Conservation (phyloP, 2,888 invertebrate genomes). For the Dysmachus trigonus region DNA sequence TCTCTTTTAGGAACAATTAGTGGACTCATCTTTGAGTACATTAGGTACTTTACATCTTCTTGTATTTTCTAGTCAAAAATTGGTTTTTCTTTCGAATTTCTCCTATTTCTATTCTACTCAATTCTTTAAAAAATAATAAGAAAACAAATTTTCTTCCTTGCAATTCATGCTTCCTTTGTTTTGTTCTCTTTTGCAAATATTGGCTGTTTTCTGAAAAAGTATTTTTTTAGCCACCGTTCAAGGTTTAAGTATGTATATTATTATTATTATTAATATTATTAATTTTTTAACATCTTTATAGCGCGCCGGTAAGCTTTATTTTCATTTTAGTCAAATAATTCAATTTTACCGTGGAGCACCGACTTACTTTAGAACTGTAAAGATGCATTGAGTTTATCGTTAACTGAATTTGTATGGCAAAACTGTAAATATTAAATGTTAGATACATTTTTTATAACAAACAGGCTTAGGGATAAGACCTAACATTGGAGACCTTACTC, state of each 20-base stretch:
- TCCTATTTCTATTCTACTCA: neutral
- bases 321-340: neutral
- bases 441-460: conserved; percentile 21
- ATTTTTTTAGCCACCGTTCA: neutral
- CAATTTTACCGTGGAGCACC: neutral
- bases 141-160: neutral
- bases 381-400: neutral
- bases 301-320: neutral
- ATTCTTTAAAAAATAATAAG: neutral
- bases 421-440: conserved; percentile 24
- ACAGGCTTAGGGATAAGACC: neutral
- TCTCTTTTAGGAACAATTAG: neutral
- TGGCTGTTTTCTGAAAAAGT: neutral
- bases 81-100: neutral
- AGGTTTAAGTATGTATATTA: neutral
- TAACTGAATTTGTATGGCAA: neutral
- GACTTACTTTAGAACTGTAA: neutral
- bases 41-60: neutral
- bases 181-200: neutral
- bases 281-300: neutral
- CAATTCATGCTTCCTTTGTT: neutral
- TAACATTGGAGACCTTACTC: neutral
- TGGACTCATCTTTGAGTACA: neutral
- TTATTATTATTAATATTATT: neutral
- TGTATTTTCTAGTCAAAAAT: neutral